Evolutionary conservation across 2,113 vertebrate genomes (phyloP), one percentile per base, ranked within the genome.

Genomic region (Crotalus tigris): DNA sequence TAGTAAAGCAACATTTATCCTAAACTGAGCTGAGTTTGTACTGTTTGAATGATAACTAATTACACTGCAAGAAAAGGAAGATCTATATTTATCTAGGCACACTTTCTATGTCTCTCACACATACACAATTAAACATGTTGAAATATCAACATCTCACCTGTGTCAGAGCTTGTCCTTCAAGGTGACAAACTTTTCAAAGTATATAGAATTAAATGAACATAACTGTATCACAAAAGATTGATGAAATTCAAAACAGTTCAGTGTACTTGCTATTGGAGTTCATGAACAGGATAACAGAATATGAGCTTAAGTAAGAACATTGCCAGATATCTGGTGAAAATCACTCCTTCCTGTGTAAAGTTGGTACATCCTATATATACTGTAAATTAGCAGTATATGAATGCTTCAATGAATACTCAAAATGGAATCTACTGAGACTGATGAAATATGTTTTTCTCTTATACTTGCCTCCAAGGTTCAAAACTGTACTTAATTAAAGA

Each of bases 191-290:
- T 39, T 49, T 87, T 57, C 89, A 87, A 90, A 64, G 92, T 64
- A 87, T 58, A 90, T 26, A 90, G 57, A 90, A 90, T 57, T 44
- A 87, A 93, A 90, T 11, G 21, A 64, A 7, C 89, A 93, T 89
- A 93, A 90, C 57, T 64, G n/a, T 93, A 93, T 90, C 81, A 61
- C 23, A 13, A 64, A 15, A 46, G 92, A 90, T 64, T 64, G 46
- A 93, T 90, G 81, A 64, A 57, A 90, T 93, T 87, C 49, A 87
- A 90, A 93, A 89, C 89, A 87, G 75, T 69, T 93, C 61, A 93
- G 46, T 57, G 29, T 54, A 90, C 46, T 51, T 54, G 81, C 29
- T 23, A 87, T 49, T 53, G n/a, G 17, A 49, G 64, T 90, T 93
- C 81, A 87, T 54, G 46, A 93, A 49, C 55, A 54, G 64, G 49